phyloP scores from a whole-genome alignment of 2,113 vertebrate species.

The Aldabrachelys gigantea region DNA sequence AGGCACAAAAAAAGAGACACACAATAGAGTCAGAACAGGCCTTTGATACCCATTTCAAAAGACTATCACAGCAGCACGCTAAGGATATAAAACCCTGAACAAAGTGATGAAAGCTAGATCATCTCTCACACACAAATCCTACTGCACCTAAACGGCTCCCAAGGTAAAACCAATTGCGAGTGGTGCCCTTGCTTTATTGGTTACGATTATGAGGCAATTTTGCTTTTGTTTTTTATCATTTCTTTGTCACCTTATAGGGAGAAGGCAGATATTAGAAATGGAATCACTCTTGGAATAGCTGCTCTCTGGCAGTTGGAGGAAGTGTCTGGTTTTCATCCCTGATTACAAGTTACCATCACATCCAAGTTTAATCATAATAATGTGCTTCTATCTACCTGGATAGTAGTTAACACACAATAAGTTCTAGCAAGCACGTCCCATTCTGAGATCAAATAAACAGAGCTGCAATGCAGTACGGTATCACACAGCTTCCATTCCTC shows the following conservation, averaged over 20 bases:
- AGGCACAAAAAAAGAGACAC: not conserved
- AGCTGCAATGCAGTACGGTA: not conserved
- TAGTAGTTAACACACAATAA: not conserved
- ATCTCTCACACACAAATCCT: not conserved
- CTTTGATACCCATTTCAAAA: not conserved
- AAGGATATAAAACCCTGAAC: not conserved
- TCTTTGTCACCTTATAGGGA: not conserved
- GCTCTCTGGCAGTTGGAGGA: not conserved
- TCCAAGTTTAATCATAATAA: not conserved
- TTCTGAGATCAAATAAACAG: rapidly evolving
- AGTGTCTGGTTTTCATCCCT: not conserved
- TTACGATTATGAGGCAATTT: rapidly evolving
- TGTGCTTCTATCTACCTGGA: rapidly evolving
- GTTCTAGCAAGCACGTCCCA: not conserved
- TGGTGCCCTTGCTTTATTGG: not conserved
- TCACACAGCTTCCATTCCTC: not conserved
- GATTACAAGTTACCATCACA: not conserved
- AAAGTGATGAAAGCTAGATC: not conserved
- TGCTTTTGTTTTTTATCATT: not conserved
- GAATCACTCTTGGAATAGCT: not conserved
- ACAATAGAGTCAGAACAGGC: not conserved
- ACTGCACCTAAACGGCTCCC: not conserved
- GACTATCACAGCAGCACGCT: not conserved
- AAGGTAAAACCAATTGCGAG: not conserved
- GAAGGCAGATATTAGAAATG: not conserved